phyloP scores from a whole-genome alignment of 2,888 invertebrate genomes.

The Drosophila formosana region DNA sequence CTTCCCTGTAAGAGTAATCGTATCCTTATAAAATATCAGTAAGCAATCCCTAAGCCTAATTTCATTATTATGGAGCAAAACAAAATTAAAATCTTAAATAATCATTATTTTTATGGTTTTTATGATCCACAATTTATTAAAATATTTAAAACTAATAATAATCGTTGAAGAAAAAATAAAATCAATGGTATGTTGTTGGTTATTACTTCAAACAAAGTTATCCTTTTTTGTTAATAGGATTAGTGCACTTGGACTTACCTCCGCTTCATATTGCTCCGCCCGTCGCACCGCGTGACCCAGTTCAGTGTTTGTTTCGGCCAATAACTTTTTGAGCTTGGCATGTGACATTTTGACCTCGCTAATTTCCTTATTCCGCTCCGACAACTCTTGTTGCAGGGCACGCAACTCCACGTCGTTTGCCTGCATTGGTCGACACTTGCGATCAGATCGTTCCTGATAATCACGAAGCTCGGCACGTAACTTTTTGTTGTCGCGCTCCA shows the following conservation, averaged over 20 bases:
- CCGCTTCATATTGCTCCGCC: conserved; percentile 92
- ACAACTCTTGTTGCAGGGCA: conserved; percentile 89
- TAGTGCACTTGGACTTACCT: conserved; percentile 80
- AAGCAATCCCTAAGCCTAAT: too few relatives aligned
- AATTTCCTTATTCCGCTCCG: conserved; percentile 90
- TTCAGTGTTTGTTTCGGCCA: conserved; percentile 91
- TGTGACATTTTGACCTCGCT: conserved; percentile 90
- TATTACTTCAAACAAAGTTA: too few relatives aligned
- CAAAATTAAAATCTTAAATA: too few relatives aligned
- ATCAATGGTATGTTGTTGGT: too few relatives aligned
- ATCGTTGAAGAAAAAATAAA: too few relatives aligned
- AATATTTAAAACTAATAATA: too few relatives aligned
- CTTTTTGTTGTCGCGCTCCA: conserved; percentile 96
- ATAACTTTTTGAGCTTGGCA: conserved; percentile 91
- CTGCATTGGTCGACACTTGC: conserved; percentile 88
- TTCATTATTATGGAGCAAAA: too few relatives aligned
- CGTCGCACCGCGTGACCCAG: conserved; percentile 90
- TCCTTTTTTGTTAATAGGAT: neutral
- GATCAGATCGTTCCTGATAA: conserved; percentile 88
- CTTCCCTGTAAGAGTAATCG: too few relatives aligned
- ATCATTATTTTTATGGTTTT: too few relatives aligned
- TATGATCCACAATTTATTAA: too few relatives aligned
- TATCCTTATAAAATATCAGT: too few relatives aligned
- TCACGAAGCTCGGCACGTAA: conserved; percentile 89
- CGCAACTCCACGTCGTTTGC: conserved; percentile 88